phyloP scores from a whole-genome alignment of 1,140 invertebrate species.

The Bombus pascuorum region DNA sequence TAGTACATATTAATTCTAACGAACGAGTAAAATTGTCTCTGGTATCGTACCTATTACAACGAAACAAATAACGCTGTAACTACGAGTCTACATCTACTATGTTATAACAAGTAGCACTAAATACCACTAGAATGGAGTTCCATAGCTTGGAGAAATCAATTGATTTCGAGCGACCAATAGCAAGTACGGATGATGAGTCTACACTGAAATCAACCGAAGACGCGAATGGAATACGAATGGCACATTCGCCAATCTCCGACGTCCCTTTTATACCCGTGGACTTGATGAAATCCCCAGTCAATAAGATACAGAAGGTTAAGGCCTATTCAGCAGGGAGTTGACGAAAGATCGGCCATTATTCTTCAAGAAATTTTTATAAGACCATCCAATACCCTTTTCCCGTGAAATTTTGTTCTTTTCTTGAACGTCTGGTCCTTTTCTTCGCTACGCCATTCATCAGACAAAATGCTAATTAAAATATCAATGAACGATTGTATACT shows the following conservation, averaged over 20 bases:
- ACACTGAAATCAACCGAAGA: background rate
- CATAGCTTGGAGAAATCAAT: background rate
- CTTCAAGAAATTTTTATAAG: background rate
- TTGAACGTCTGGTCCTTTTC: background rate
- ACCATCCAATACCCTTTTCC: background rate
- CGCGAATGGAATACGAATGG: background rate
- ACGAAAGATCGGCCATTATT: background rate
- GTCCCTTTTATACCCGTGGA: background rate
- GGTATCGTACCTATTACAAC: background rate
- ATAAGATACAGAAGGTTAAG: background rate
- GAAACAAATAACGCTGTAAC: background rate
- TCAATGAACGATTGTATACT: background rate
- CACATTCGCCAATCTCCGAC: background rate
- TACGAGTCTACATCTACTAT: too few species aligned
- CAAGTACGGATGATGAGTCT: background rate
- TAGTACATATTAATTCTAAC: background rate
- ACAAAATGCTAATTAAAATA: conserved; percentile 2
- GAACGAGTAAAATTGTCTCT: background rate
- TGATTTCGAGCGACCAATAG: background rate
- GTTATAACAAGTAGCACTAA: background rate
- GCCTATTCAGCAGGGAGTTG: background rate
- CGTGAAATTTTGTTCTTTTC: too few species aligned
- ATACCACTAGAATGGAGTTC: background rate
- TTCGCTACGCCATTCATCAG: background rate
- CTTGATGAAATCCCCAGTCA: background rate